A percentile compares a stretch with the other conserved stretches of the same genome.
Evolutionary conservation across 2,888 invertebrate species (phyloP).

Genomic region (Venusia cambrica): DNA sequence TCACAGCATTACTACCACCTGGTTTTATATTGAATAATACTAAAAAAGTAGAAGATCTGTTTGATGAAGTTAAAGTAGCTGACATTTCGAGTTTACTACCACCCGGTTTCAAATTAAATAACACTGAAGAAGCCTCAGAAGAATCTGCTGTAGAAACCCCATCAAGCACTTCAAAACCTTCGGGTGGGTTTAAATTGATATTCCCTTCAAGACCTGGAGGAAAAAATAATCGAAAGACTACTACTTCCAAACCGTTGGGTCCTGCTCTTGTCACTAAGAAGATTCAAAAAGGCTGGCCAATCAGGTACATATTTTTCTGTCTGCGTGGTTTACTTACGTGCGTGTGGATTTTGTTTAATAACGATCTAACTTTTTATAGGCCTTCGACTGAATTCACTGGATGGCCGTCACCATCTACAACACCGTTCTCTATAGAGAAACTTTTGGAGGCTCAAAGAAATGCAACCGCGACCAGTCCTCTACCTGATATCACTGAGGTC

Average conservation of each 20-base stretch:
- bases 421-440: slow-evolving; percentile 92
- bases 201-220: slow-evolving; percentile 90
- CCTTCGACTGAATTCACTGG: slow-evolving; percentile 94
- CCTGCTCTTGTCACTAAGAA: slow-evolving; percentile 79
- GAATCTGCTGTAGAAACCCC: slow-evolving; percentile 19
- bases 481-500: slow-evolving; percentile 65
- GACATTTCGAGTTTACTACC: slow-evolving; percentile 84
- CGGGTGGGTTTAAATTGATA: slow-evolving; percentile 84
- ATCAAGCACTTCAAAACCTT: slow-evolving; percentile 60
- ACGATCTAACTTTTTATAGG: too few relatives aligned
- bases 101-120: slow-evolving; percentile 77
- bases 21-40: slow-evolving; percentile 71
- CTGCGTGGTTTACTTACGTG: too few relatives aligned
- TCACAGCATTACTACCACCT: slow-evolving; percentile 84
- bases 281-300: slow-evolving; percentile 93
- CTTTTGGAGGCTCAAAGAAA: slow-evolving; percentile 84
- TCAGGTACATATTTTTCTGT: slow-evolving; percentile 77
- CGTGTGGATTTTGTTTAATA: too few relatives aligned
- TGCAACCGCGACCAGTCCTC: slow-evolving; percentile 81
- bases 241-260: slow-evolving; percentile 79
- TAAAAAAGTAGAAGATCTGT: slow-evolving; percentile 38
- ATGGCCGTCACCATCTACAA: slow-evolving; percentile 94
- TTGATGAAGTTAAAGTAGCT: slow-evolving; percentile 53
- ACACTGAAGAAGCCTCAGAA: slow-evolving; percentile 39
- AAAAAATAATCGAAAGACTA: slow-evolving; percentile 81